Conservation (phyloP, 2,113 vertebrate genomes). For the Oceanodroma tethys region DNA sequence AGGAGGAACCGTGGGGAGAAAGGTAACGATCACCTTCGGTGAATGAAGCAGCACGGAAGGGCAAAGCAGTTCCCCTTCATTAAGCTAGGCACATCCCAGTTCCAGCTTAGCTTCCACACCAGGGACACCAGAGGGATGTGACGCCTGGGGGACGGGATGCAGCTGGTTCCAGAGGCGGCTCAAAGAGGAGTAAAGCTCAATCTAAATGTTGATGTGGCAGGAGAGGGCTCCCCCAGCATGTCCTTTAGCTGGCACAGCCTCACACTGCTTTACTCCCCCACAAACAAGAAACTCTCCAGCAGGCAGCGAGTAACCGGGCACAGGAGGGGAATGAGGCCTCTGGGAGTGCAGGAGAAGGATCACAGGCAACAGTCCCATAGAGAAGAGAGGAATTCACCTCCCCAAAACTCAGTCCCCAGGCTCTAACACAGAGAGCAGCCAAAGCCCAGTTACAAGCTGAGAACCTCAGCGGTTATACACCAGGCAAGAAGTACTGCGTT, state of each 20-base stretch:
- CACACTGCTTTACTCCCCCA: not conserved
- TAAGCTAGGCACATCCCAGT: not conserved
- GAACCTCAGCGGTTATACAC: accelerated
- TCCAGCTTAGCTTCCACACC: not conserved
- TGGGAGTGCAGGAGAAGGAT: not conserved
- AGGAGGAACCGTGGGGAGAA: not conserved
- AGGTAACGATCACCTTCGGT: accelerated
- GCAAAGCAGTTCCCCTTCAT: not conserved
- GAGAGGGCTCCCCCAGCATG: not conserved
- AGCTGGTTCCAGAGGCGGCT: not conserved
- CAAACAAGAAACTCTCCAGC: not conserved
- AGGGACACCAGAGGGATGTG: not conserved
- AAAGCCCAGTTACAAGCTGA: accelerated
- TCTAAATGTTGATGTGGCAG: not conserved
- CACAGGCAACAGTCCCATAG: not conserved
- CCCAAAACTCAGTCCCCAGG: not conserved
- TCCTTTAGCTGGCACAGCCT: not conserved
- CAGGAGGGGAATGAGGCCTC: not conserved
- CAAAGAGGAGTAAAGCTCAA: not conserved
- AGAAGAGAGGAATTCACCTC: not conserved
- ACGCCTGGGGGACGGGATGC: not conserved
- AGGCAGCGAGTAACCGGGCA: not conserved
- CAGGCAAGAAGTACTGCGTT: accelerated
- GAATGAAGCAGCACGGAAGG: not conserved
- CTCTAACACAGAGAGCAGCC: not conserved